These are phyloP conservation scores for Nanorana parkeri DNA, from an alignment of 2,113 vertebrate species.

Conservation along the genomic window DNA sequence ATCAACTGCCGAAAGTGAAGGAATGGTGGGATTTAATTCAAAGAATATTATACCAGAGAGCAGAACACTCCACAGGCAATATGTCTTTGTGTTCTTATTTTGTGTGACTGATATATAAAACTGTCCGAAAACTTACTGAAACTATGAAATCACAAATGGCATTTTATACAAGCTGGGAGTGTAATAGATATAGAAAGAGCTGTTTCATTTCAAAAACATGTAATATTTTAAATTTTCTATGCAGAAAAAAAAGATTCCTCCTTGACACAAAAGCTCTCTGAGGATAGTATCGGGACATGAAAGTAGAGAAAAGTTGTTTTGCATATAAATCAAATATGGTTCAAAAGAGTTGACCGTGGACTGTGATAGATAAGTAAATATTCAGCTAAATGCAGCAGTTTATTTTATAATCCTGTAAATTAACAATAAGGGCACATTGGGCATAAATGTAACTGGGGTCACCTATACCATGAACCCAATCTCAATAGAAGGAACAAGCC, in stretches of 20 bases:
- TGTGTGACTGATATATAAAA: slow-evolving; percentile 44
- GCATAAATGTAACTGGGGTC: too few relatives aligned
- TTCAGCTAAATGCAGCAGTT: too few relatives aligned
- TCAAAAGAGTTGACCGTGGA: too few relatives aligned
- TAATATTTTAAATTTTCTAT: slow-evolving; percentile 5
- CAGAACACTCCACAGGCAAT: slow-evolving; percentile 44
- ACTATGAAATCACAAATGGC: slow-evolving; percentile 37
- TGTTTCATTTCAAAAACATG: slow-evolving; percentile 15
- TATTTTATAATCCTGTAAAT: too few relatives aligned
- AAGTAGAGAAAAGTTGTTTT: too few relatives aligned
- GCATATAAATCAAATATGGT: too few relatives aligned
- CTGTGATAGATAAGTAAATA: too few relatives aligned
- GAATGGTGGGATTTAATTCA: slow-evolving; percentile 45
- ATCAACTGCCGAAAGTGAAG: slow-evolving; percentile 48
- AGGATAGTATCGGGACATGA: background rate
- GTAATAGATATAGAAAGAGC: slow-evolving; percentile 1
- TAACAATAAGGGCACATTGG: too few relatives aligned
- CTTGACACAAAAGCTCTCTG: slow-evolving; percentile 3
- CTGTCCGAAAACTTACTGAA: slow-evolving; percentile 41
- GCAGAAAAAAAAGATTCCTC: slow-evolving; percentile 7
- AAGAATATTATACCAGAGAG: slow-evolving; percentile 44
- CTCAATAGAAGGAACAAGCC: too few relatives aligned
- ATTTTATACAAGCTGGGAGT: slow-evolving; percentile 46
- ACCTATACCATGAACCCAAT: too few relatives aligned
- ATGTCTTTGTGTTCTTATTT: slow-evolving; percentile 43